Evolutionary conservation across 1,140 invertebrate genomes (phyloP), one percentile per base, ranked within the genome.

Genomic region (Drosophila malerkotliana): DNA sequence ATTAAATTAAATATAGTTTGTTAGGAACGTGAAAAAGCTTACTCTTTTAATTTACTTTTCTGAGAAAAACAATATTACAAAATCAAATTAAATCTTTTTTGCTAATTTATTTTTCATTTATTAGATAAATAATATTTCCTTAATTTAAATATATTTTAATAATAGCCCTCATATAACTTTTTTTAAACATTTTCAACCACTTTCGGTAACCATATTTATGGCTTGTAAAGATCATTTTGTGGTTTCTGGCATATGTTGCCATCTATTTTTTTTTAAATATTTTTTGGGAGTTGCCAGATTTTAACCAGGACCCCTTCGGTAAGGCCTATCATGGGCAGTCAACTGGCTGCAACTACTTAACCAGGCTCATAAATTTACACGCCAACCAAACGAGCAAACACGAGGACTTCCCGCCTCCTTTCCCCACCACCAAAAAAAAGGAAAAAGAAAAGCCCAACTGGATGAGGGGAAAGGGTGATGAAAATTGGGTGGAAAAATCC

Each of bases 361-460:
- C 61, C 82, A 78, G 75, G 55, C 57, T 78, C 82, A 85, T 85
- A 85, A 85, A 85, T 85, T 85, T 78, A 59, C 82, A 81, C 73
- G 69, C 80, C 74, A 60, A 30, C 39, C 69, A 73, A 44, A 44
- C 41, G 14, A 77, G 61, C 81, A 82, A 79, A 85, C 69, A 63
- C 71, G 69, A 28, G 26, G 26, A 28, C 26, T 7, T 28, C 64
- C 77, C 64, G 8, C 8, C 32, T 8, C 68, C 77, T 54, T 4
- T 14, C 7, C 9, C 41, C 41, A 0, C 15, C 41, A 7, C 39
- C 14, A 15, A 18, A 44, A 44, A 7, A n/a, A 2, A 2, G 8
- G 39, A 68, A 83, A 77, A 77, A 52, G 62, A 52, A 54, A 66
- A 7, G 21, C 15, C 14, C 34, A 60, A 18, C 12, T 3, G 66